Percentiles rank a stretch among this genome's conserved stretches.
Conservation (phyloP, 1,140 invertebrate genomes). For the Apis cerana region DNA sequence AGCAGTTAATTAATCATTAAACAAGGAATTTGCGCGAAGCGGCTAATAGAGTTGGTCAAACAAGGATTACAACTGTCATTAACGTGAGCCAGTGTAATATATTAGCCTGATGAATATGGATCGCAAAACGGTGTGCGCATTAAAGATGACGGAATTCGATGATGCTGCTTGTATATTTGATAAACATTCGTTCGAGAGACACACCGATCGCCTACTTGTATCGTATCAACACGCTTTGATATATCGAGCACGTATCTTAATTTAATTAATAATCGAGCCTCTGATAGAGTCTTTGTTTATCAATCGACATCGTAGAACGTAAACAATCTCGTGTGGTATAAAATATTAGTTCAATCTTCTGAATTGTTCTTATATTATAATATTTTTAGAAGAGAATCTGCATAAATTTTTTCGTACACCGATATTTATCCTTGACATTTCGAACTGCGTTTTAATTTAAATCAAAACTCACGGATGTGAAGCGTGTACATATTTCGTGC, state of each 20-base stretch:
- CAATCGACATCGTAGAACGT: not conserved
- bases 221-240: too few species aligned
- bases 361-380: too few species aligned
- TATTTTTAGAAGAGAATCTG: too few species aligned
- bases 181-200: not conserved
- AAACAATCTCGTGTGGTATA: too few species aligned
- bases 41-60: constrained; percentile 17
- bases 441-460: too few species aligned
- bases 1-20: constrained; percentile 15
- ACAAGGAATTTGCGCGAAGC: not conserved
- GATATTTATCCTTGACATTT: too few species aligned
- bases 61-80: constrained; percentile 21
- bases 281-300: not conserved
- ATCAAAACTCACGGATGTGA: too few species aligned
- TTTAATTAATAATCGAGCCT: not conserved
- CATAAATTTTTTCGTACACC: too few species aligned
- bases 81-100: not conserved
- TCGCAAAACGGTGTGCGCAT: not conserved
- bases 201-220: not conserved
- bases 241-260: not conserved
- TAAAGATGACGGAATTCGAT: constrained; percentile 16
- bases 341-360: not conserved
- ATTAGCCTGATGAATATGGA: constrained; percentile 16
- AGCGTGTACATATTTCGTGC: too few species aligned
- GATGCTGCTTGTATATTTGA: not conserved